phyloP scores from a whole-genome alignment of 2,113 vertebrate genomes.

The Tenrec ecaudatus region DNA sequence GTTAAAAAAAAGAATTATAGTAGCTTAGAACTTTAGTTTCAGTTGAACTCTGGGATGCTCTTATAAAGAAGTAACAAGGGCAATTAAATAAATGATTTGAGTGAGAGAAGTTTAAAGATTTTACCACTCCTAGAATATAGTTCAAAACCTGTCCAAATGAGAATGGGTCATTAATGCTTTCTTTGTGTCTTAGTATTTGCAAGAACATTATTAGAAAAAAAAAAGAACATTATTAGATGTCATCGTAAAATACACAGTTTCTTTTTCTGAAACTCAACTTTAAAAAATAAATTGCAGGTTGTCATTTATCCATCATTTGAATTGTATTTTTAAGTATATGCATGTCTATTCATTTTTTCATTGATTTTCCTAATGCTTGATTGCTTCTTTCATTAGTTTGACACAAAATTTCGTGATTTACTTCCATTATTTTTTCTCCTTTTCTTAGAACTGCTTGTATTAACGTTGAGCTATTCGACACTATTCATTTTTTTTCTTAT shows the following conservation, averaged over 20 bases:
- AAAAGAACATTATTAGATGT: too few relatives aligned
- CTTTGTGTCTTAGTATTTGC: background rate
- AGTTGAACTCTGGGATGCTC: constrained; percentile 1
- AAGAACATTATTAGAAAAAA: constrained; percentile 47
- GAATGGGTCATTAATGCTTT: background rate
- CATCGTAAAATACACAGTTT: background rate
- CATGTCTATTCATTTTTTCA: background rate
- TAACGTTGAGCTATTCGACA: background rate
- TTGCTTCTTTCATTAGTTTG: background rate
- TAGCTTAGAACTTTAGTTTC: background rate
- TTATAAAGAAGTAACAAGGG: background rate
- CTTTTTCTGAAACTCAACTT: constrained; percentile 9
- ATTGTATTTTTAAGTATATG: background rate
- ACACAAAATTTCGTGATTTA: background rate
- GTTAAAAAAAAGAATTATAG: background rate
- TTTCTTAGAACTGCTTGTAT: constrained; percentile 14
- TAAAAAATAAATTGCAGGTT: background rate
- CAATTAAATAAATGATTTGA: constrained; percentile 32
- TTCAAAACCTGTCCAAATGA: background rate
- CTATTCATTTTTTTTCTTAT: constrained; percentile 32
- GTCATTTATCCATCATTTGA: background rate
- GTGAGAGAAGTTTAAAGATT: background rate
- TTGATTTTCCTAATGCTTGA: background rate
- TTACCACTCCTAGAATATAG: background rate
- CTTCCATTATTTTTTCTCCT: constrained; percentile 4